A percentile compares a stretch with the other conserved stretches of the same genome.
Evolutionary conservation across 2,888 invertebrate genomes (phyloP).

Genomic region (Melinaea menophilus): DNA sequence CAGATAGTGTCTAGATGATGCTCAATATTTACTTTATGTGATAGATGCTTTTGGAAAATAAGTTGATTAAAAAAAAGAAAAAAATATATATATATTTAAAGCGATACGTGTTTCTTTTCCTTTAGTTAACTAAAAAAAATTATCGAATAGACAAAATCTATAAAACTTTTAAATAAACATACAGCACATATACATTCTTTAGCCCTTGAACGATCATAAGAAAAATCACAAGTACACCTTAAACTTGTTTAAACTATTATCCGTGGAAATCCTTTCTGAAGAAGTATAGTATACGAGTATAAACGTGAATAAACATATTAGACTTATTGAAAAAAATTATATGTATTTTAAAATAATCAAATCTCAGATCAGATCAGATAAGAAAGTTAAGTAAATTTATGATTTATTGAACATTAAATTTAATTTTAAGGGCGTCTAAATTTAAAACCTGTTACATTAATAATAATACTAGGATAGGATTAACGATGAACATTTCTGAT

Average conservation of each 20-base stretch:
- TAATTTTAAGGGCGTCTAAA: no score
- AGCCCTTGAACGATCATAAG: conserved; percentile 74
- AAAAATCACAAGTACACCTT: conserved; percentile 66
- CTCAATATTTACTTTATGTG: not conserved
- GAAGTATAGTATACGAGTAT: conserved; percentile 51
- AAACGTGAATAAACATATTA: conserved; percentile 72
- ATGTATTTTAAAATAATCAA: no score
- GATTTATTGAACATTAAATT: no score
- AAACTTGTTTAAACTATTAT: conserved; percentile 46
- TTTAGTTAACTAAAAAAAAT: not conserved
- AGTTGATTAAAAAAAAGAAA: not conserved
- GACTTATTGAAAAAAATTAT: conserved; percentile 27
- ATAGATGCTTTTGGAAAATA: not conserved
- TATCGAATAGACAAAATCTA: conserved; percentile 41
- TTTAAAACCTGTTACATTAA: no score
- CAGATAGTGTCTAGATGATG: no score
- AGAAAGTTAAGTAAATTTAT: no score
- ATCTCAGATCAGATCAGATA: no score
- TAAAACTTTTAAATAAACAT: conserved; percentile 74
- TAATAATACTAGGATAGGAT: no score
- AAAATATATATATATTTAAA: no score
- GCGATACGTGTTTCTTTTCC: not conserved
- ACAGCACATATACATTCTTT: conserved; percentile 70
- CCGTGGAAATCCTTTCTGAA: conserved; percentile 73
- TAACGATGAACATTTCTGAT: no score